Evolutionary conservation across 2,888 invertebrate genomes (phyloP), one percentile per base, ranked within the genome.

Genomic region (Lamproptera curius): DNA sequence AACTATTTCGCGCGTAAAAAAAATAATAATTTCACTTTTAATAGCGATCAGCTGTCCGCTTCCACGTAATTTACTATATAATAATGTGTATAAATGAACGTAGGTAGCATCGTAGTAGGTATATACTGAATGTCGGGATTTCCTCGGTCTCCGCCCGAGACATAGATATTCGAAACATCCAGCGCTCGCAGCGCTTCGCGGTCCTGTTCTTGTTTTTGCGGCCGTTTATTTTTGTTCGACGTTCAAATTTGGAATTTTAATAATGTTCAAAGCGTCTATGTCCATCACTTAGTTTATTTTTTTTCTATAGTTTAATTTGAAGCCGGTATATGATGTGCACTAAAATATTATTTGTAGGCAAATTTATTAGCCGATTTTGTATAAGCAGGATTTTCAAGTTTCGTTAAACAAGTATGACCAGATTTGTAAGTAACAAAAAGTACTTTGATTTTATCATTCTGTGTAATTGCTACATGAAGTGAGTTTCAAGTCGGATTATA

Each of bases 61-160:
- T 61, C 70, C 73, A 61, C 65, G 76, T 80, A 77, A 80, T 80
- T 76, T 71, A 67, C 75, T 70, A 70, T 67, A 67, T 68, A 64
- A 67, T 71, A 70, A 68, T 70, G 72, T 68, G 62, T 75, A 73
- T 61, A 73, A 61, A 65, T 65, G 58, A 63, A 62, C 58, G 58
- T 63, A 67, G 58, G 57, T 72, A 65, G 16, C 36, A 41, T 28
- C 40, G 46, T 65, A 64, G 46, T 55, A 56, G 56, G 58, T 54
- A 55, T 55, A 54, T 61, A 67, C 57, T 39, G 50, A 46, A 39
- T 55, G 65, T 50, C 65, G 79, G 76, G 78, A 73, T 74, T 76
- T 76, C 79, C 79, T 79, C 76, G 68, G 54, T 55, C 62, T 61
- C 56, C 46, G 65, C 59, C 68, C 78, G 79, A 80, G 79, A 79